These are phyloP conservation scores for Podarcis muralis DNA, from an alignment of 2,113 vertebrate genomes.

Conservation along the genomic window DNA sequence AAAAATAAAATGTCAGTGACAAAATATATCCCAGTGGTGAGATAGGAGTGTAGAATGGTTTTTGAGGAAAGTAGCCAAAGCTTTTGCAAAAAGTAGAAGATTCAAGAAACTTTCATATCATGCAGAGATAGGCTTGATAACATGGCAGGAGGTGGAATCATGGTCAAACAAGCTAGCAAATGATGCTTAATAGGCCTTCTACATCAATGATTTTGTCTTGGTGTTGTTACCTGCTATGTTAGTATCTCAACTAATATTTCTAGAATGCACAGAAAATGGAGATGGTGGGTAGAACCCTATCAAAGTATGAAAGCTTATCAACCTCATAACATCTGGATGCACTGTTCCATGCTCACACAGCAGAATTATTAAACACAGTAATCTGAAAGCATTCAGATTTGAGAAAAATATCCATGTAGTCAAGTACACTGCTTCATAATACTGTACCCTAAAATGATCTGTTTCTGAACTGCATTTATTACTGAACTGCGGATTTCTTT, in stretches of 20 bases:
- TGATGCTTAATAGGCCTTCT: background rate
- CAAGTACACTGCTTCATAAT: background rate
- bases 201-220: conserved; percentile 7
- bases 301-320: background rate
- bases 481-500: background rate
- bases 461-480: background rate
- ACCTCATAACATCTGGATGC: background rate
- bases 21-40: conserved; percentile 35
- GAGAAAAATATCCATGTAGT: background rate
- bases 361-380: conserved; percentile 1
- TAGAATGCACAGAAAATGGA: background rate
- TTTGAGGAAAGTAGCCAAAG: background rate
- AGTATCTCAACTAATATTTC: conserved; percentile 38
- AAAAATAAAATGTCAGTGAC: conserved; percentile 30
- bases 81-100: background rate
- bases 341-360: background rate
- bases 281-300: background rate
- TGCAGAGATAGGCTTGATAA: conserved; percentile 37
- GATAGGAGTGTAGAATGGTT: conserved; percentile 18
- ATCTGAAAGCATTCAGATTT: conserved; percentile 8
- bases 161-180: conserved; percentile 18
- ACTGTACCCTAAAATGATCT: background rate
- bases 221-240: conserved; percentile 13
- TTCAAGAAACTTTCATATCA: background rate
- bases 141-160: background rate